Base-by-base conservation (phyloP, 2,113 vertebrate genomes). In the Crotalus horridus region DNA sequence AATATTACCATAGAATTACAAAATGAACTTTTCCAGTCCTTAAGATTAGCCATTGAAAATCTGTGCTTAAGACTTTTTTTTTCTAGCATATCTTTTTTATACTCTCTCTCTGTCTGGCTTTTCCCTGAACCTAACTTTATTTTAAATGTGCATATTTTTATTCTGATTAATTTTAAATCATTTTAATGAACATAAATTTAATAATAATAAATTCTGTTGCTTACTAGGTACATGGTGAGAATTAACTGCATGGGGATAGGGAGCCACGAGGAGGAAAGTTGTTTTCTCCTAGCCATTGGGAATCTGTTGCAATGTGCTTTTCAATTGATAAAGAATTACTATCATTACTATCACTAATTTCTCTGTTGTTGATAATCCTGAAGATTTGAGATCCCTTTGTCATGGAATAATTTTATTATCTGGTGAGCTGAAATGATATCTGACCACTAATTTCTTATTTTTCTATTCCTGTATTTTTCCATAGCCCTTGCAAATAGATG, bases 401-500 rank as follows among this genome's bases (percentile, higher is more conserved):
- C 43, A 54, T 54, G 53, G 29, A 51, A 20, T 13, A 11, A 59
- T 89, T 89, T 86, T 69, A 89, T 11, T 55, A 86, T 7, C 85
- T 12, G 8, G 21, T 20, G 0, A 39, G 69, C 81, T 0, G 0
- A 15, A 81, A 21, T 53, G 17, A 15, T 92, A 69, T 33, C 55
- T 29, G 61, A 91, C 74, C 59, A 0, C 95, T 96, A 87, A 96
- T 24, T 11, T 94, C 51, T 53, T 95, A 23, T 15, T 88, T 3
- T 29, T 55, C 64, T 21, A 20, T 39, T 20, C 13, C 64, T 51
- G 24, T 89, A 43, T 92, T 51, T 90, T 94, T 85, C 8, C 1
- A 8, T 97, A 99, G 99, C 99, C 99, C 0, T 95, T 99, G 94
- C 99, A 99, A 98, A 99, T 99, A 0, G 99, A 99, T 0, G 99